Evolutionary conservation across 1,140 invertebrate species (phyloP).

Genomic region (Dendrolimus punctatus): DNA sequence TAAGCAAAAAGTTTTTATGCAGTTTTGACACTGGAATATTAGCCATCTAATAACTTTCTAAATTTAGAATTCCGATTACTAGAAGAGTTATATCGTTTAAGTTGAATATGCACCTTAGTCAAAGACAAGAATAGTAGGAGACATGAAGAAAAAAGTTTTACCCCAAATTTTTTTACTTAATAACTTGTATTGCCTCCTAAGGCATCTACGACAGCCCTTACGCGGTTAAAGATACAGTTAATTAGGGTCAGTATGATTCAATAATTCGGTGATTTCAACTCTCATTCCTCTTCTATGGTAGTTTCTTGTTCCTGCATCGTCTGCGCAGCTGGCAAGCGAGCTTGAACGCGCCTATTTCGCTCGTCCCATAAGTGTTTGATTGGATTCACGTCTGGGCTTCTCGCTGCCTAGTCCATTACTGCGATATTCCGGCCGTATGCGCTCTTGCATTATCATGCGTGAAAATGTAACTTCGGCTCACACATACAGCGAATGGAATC

Average conservation of each 20-base stretch:
- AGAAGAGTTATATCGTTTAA: slow-evolving; percentile 5
- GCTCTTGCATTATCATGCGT: too few species aligned
- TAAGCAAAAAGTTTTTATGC: slow-evolving; percentile 3
- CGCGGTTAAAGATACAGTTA: neutral
- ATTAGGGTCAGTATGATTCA: too few species aligned
- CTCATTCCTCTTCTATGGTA: neutral
- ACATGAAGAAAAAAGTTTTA: slow-evolving; percentile 12
- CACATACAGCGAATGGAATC: too few species aligned
- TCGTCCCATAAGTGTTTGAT: slow-evolving; percentile 8
- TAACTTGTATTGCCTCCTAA: too few species aligned
- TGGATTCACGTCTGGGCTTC: slow-evolving; percentile 6
- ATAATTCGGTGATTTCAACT: too few species aligned
- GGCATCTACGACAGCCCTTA: slow-evolving; percentile 6
- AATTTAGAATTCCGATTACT: slow-evolving; percentile 12
- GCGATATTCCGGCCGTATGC: too few species aligned
- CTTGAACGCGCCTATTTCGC: slow-evolving; percentile 11
- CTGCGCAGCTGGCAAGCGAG: slow-evolving; percentile 5
- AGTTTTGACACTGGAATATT: slow-evolving; percentile 4
- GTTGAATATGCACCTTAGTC: slow-evolving; percentile 5
- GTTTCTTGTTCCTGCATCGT: slow-evolving; percentile 7
- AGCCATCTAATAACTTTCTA: slow-evolving; percentile 12
- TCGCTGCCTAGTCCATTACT: neutral
- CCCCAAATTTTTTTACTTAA: neutral
- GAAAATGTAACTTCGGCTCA: too few species aligned
- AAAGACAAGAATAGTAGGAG: neutral